A percentile compares a stretch with the other conserved stretches of the same genome.
phyloP scores from a whole-genome alignment of 2,113 vertebrate species.

The Monarcha castaneiventris region DNA sequence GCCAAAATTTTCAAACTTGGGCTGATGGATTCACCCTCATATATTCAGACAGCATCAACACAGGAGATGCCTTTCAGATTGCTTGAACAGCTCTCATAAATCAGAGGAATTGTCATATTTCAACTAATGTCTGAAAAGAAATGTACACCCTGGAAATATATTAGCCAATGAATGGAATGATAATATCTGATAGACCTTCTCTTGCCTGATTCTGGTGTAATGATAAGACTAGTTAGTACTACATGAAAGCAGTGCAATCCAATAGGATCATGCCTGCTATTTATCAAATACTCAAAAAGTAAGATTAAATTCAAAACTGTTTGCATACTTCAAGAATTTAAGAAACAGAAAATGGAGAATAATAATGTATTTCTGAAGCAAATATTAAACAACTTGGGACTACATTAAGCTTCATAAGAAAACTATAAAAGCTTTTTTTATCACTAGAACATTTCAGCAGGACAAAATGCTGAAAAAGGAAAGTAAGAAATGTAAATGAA shows the following conservation, averaged over 20 bases:
- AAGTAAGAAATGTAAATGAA: background rate
- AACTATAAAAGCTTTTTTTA: background rate
- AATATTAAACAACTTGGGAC: background rate
- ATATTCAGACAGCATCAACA: background rate
- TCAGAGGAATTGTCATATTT: background rate
- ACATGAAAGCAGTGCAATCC: background rate
- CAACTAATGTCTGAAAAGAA: background rate
- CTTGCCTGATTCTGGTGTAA: background rate
- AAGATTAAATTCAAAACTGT: background rate
- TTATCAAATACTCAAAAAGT: background rate
- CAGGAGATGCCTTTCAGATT: background rate
- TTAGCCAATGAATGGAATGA: background rate
- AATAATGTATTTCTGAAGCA: background rate
- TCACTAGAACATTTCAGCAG: background rate
- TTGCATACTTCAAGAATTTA: background rate
- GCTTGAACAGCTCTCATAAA: background rate
- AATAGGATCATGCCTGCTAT: background rate
- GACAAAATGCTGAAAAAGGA: background rate
- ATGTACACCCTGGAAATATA: rapidly evolving
- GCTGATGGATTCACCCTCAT: background rate
- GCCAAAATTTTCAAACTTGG: background rate
- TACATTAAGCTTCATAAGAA: background rate
- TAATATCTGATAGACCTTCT: background rate
- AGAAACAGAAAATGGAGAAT: background rate
- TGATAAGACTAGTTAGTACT: background rate